phyloP scores from a whole-genome alignment of 2,113 vertebrate species.

The Xiphophorus maculatus region DNA sequence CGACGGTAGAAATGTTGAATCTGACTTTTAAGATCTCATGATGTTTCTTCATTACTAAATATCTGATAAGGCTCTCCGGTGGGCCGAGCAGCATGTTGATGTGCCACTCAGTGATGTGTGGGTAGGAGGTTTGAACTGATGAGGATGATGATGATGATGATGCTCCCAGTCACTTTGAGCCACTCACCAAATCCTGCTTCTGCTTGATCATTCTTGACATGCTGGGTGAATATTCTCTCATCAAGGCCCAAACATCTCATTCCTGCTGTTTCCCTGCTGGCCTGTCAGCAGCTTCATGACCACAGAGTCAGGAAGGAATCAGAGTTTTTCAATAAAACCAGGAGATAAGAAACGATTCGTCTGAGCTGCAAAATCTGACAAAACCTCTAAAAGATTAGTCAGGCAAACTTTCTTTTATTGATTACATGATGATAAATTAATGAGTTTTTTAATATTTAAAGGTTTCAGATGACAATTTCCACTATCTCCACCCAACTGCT shows the following conservation, averaged over 20 bases:
- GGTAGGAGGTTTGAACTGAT: slow-evolving; percentile 34
- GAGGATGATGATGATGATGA: slow-evolving; percentile 54
- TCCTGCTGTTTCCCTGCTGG: slow-evolving; percentile 19
- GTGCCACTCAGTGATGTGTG: slow-evolving; percentile 1
- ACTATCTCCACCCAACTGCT: too few relatives aligned
- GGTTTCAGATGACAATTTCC: too few relatives aligned
- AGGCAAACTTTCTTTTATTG: too few relatives aligned
- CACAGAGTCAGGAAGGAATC: slow-evolving; percentile 42
- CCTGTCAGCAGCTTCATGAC: slow-evolving; percentile 46
- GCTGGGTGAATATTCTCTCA: background rate
- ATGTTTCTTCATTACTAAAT: slow-evolving; percentile 18
- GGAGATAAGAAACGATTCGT: background rate
- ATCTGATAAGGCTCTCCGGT: slow-evolving; percentile 65
- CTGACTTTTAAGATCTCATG: slow-evolving; percentile 61
- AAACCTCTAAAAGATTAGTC: too few relatives aligned
- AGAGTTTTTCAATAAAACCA: slow-evolving; percentile 46
- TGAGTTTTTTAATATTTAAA: too few relatives aligned
- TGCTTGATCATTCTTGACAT: slow-evolving; percentile 7
- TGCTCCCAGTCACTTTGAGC: slow-evolving; percentile 44
- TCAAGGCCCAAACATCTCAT: background rate
- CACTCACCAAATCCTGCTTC: slow-evolving; percentile 41
- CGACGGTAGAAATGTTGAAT: slow-evolving; percentile 39
- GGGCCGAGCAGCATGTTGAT: slow-evolving; percentile 31
- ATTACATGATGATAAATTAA: too few relatives aligned
- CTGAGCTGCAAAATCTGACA: too few relatives aligned